Percentiles rank a stretch among this genome's conserved stretches.
phyloP scores from a whole-genome alignment of 2,888 invertebrate species.

The Volucella inanis region DNA sequence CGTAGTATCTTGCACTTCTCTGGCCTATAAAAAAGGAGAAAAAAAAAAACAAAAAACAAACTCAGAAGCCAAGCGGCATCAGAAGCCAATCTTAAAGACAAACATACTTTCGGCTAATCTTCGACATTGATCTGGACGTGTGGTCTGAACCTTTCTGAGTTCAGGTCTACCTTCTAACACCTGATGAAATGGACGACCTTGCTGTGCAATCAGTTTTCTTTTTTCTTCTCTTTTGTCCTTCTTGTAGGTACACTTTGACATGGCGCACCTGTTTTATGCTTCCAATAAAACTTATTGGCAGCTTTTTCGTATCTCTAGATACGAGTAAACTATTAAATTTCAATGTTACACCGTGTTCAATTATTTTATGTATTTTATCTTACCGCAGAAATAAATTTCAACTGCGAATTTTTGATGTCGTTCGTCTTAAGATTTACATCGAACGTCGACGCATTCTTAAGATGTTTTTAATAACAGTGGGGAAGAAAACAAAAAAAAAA shows the following conservation, averaged over 20 bases:
- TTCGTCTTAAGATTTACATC: conserved; percentile 9
- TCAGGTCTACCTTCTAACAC: conserved; percentile 60
- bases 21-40: conserved; percentile 5
- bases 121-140: conserved; percentile 68
- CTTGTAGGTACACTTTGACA: conserved; percentile 8
- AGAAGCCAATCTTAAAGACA: conserved; percentile 53
- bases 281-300: conserved; percentile 17
- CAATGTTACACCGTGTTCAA: conserved; percentile 37
- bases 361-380: conserved; percentile 53
- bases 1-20: conserved; percentile 1
- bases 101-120: conserved; percentile 29
- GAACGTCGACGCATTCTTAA: conserved; percentile 21
- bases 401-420: conserved; percentile 18
- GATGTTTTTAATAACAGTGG: conserved; percentile 15
- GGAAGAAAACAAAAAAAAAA: conserved; percentile 53
- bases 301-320: conserved; percentile 22
- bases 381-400: conserved; percentile 12
- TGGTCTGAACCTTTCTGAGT: conserved; percentile 67
- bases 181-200: conserved; percentile 70
- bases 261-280: conserved; percentile 65
- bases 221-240: too few species aligned
- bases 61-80: conserved; percentile 32
- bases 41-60: too few species aligned
- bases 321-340: conserved; percentile 7
- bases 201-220: conserved; percentile 32